Evolutionary conservation across 2,113 vertebrate species (phyloP).

Genomic region (Peromyscus maniculatus): DNA sequence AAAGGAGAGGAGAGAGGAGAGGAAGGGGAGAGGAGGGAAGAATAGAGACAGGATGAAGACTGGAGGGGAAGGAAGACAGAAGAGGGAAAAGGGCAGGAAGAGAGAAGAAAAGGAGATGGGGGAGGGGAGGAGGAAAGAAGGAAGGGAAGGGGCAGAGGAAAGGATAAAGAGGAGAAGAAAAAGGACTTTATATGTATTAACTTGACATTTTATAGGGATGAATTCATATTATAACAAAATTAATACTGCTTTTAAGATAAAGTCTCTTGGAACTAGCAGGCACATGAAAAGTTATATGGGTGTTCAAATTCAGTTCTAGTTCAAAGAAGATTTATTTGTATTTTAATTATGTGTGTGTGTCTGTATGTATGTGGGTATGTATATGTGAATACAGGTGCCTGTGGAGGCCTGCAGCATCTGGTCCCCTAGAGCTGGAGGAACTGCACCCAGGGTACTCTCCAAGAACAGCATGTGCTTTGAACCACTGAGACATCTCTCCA

Average conservation of each 20-base stretch:
- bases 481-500: neutral
- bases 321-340: neutral
- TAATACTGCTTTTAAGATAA: constrained; percentile 28
- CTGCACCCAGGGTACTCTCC: neutral
- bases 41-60: too few relatives aligned
- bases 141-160: neutral
- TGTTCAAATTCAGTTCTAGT: neutral
- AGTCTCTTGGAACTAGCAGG: constrained; percentile 40
- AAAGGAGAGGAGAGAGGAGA: neutral
- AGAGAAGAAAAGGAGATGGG: too few relatives aligned
- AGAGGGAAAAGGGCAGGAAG: neutral
- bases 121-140: neutral
- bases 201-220: constrained; percentile 41
- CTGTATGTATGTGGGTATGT: neutral
- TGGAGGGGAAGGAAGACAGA: neutral
- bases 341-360: neutral
- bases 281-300: constrained; percentile 10
- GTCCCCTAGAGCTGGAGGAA: neutral
- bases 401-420: neutral
- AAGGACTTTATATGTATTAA: neutral
- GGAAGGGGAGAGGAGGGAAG: too few relatives aligned
- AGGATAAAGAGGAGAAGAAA: neutral
- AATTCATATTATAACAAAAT: constrained; percentile 45
- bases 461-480: neutral
- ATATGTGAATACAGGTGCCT: neutral